Percentiles rank a stretch among this genome's conserved stretches.
Evolutionary conservation across 2,888 invertebrate species (phyloP).

Genomic region (Candidula unifasciata): DNA sequence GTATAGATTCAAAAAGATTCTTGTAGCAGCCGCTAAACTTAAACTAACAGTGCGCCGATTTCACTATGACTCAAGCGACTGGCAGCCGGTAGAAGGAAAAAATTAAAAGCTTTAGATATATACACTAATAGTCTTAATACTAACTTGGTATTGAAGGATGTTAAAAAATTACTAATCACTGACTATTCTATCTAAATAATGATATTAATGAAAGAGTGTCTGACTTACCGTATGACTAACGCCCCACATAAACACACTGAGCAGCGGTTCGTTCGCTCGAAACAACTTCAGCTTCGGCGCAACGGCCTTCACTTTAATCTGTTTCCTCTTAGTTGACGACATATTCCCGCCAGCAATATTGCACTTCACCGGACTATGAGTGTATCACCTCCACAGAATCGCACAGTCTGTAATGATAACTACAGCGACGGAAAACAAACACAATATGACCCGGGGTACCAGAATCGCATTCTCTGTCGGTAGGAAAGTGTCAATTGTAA

Average conservation of each 20-base stretch:
- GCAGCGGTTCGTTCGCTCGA: constrained; percentile 97
- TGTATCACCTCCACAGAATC: constrained; percentile 1
- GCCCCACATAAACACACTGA: constrained; percentile 99
- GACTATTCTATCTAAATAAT: too few species aligned
- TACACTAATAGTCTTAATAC: too few species aligned
- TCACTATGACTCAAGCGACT: too few species aligned
- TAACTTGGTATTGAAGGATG: too few species aligned
- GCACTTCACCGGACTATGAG: constrained; percentile 54
- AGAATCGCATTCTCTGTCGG: constrained; percentile 36
- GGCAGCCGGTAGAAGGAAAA: too few species aligned
- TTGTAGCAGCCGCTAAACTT: too few species aligned
- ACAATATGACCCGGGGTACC: background rate
- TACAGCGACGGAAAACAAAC: background rate
- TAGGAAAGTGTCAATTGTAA: constrained; percentile 45
- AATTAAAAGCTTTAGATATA: too few species aligned
- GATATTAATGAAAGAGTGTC: too few species aligned
- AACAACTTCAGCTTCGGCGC: constrained; percentile 99
- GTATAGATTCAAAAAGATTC: too few species aligned
- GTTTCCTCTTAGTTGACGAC: constrained; percentile 80
- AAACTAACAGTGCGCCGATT: too few species aligned
- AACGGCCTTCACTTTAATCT: constrained; percentile 98
- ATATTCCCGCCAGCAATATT: constrained; percentile 53
- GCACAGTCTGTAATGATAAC: background rate
- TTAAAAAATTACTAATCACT: too few species aligned
- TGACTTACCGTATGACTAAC: constrained; percentile 97